Base-by-base conservation (phyloP, 30 jellyfish, hydroid and myxozoan species). In the Hydractinia symbiolongicarpus region DNA sequence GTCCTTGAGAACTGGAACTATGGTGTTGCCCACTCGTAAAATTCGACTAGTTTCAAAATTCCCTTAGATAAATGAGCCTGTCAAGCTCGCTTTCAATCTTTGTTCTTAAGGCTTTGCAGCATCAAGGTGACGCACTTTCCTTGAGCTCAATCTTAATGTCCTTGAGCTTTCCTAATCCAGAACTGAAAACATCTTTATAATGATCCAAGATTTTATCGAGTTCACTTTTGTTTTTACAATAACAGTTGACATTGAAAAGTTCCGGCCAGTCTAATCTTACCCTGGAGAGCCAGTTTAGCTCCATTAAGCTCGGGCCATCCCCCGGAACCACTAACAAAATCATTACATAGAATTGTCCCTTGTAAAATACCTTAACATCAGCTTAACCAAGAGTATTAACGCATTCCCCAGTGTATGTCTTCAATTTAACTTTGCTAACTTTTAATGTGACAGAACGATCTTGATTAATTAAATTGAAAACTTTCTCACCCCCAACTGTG, bases 1-100 rank as follows among this genome's bases (percentile, higher is more conserved):
- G 14, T 54, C 50, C 84, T 77, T 79, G 20, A 73, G 79, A 14
- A 79, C 84, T 6, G 87, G 87, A 13, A 66, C 88, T 79, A 79
- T 79, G 88, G 88, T 7, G 87, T 19, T 52, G 73, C 88, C 88
- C 86, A 79, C 44, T 79, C 61, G 7, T 66, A 79, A 68, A 14
- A 82, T 73, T 44, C 30, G 40, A 79, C 76, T 19, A 16, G 72
- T 54, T 52, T 79, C 85, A 61, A 17, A 52, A 79, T 67, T 68
- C 88, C n/a, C n/a, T n/a, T n/a, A n/a, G n/a, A n/a, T n/a, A n/a
- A n/a, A n/a, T n/a, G n/a, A n/a, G n/a, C 88, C 13, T 40, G n/a
- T n/a, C n/a, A n/a, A n/a, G n/a, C n/a, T n/a, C n/a, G n/a, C 60
- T 50, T 66, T 79, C 87, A 61, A 79, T 55, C 66, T 66, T 79